Base-by-base conservation (phyloP, 2,888 invertebrate species). In the Andrena trimmerana region DNA sequence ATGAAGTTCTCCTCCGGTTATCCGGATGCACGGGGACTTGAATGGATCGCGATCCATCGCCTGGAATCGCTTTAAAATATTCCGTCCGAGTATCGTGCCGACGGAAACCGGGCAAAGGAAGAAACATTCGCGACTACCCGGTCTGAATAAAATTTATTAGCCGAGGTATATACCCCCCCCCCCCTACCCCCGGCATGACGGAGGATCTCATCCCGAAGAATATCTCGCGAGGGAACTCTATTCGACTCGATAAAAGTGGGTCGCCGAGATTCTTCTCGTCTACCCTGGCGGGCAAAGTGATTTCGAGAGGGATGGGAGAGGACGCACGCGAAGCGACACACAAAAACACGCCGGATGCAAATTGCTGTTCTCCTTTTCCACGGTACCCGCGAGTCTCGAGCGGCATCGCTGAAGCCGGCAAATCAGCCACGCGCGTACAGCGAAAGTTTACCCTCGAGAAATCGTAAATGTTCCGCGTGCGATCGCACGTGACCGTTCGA, bases 331-430 rank as follows among this genome's bases (percentile, higher is more conserved):
- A 36, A 27, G 69, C 8, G 54, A 27, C 57, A 24, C 54, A 65
- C 69, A 68, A 84, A 84, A 76, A 86, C 71, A 83, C 71, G 66
- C 10, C 71, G 70, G 65, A 84, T 84, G 84, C 57, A 86, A 86
- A 86, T 86, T 69, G 72, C 71, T 74, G 50, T 67, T 81, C 73
- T 71, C 78, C 78, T 57, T 81, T 67, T 59, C 57, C 7, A 8
- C 36, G 1, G 8, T 68, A 42, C 57, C 31, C 42, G 16, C 27
- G 52, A 59, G 70, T 48, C 68, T 62, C 63, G 65, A 70, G 65
- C 72, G 60, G 75, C 71, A 71, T 72, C 68, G 60, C 59, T 50
- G 54, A 52, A 69, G 24, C 74, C 65, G 71, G 13, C 79, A 59
- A 75, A 67, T 67, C 68, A 52, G 68, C 27, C 16, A 5, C 42